phyloP scores from a whole-genome alignment of 2,113 vertebrate genomes.

The Mus spicilegus region DNA sequence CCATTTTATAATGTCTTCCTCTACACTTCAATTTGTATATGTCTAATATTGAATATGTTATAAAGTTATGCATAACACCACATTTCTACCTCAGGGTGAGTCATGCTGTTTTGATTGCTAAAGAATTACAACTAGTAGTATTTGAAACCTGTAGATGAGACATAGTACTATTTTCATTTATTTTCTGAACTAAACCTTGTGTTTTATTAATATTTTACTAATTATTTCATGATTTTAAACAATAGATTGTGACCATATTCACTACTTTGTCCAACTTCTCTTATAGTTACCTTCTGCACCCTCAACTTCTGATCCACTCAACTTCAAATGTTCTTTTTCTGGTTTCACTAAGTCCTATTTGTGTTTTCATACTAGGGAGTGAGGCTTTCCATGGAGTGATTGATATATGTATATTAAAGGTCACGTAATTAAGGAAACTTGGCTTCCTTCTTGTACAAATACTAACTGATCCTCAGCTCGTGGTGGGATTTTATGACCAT shows the following conservation, averaged over 20 bases:
- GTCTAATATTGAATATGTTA: neutral
- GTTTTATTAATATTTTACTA: neutral
- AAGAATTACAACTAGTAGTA: neutral
- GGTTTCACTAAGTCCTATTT: neutral
- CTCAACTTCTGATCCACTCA: neutral
- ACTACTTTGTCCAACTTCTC: neutral
- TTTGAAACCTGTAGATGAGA: neutral
- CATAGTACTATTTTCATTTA: neutral
- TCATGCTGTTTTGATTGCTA: neutral
- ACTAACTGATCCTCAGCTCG: neutral
- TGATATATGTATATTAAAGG: neutral
- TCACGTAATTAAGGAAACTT: neutral
- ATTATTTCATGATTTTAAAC: neutral
- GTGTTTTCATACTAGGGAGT: neutral
- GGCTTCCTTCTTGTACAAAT: neutral
- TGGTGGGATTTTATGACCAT: neutral
- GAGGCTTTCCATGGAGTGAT: neutral
- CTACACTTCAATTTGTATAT: neutral
- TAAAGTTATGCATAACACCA: neutral
- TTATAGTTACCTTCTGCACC: neutral
- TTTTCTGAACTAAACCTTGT: neutral
- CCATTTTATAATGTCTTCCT: neutral
- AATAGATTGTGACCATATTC: neutral
- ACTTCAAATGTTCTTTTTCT: neutral
- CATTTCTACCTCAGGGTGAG: neutral